Percentiles rank a stretch among this genome's conserved stretches.
phyloP scores from a whole-genome alignment of 2,797 vertebrate species.

The Artibeus lituratus region DNA sequence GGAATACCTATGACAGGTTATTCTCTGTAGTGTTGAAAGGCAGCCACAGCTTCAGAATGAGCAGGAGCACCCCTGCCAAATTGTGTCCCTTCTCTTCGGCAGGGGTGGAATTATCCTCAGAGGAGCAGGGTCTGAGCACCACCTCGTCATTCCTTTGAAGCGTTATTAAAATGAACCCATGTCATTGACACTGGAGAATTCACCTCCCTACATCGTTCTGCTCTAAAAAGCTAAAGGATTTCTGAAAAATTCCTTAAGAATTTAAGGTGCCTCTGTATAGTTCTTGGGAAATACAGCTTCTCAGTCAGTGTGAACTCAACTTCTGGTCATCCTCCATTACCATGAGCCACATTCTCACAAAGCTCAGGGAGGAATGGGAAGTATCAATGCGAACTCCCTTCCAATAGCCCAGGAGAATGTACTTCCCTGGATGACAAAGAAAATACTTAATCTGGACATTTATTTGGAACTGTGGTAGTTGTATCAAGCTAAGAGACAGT shows the following conservation, averaged over 20 bases:
- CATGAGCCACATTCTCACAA: neutral
- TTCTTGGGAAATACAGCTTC: neutral
- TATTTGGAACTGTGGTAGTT: slow-evolving; percentile 1
- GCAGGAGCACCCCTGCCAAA: neutral
- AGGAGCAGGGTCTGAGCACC: neutral
- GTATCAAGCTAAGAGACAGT: neutral
- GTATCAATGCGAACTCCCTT: neutral
- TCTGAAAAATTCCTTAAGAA: neutral
- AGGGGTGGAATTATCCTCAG: neutral
- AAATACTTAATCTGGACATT: neutral
- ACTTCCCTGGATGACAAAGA: neutral
- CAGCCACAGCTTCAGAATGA: neutral
- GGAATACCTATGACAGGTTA: neutral
- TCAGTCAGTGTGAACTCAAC: neutral
- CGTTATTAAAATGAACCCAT: neutral
- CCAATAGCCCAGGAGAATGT: neutral
- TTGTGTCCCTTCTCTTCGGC: neutral
- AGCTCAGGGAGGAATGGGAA: neutral
- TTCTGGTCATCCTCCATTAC: neutral
- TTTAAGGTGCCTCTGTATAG: neutral
- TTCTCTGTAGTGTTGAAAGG: neutral
- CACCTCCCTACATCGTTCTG: neutral
- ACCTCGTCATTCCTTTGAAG: neutral
- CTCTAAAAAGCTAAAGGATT: neutral
- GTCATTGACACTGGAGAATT: neutral